Base-by-base conservation (phyloP, 2,113 vertebrate genomes). In the Grallaria varia region DNA sequence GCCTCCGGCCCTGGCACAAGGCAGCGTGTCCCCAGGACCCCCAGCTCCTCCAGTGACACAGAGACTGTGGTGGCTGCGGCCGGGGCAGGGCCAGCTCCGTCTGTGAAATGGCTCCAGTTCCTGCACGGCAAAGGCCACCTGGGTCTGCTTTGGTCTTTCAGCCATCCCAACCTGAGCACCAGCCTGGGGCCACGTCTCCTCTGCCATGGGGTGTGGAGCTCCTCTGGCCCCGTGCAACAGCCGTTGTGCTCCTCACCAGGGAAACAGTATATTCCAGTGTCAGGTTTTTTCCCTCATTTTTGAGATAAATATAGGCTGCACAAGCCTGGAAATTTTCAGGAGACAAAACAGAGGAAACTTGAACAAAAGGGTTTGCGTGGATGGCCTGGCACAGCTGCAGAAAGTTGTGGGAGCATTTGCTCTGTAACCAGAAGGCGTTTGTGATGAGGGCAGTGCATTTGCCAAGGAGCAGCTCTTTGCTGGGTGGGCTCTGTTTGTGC, bases 171-270 rank as follows among this genome's bases (percentile, higher is more conserved):
- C 20, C 2, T 0, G 27, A 33, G 50, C 67, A 39, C 16, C 72
- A 53, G 6, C 49, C 37, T 0, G 0, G 55, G 47, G 39, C 59
- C 4, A 1, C 0, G 2, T 6, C 42, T 39, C 31, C 31, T 45
- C 49, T 3, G 7, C n/a, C 3, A 1, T 0, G 2, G 9, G 3
- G 64, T 45, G 76, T 50, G 53, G 14, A 74, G 33, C 3, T 66
- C 44, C 60, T 45, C 60, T 1, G 8, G 49, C 49, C 44, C 44
- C 0, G 1, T 7, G 24, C 30, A 15, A 1, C 13, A 7, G 27
- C 73, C 10, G 22, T 0, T 1, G 1, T 35, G 56, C 0, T 49
- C 60, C 60, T 69, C 31, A n/a, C 2, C 0, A 3, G 5, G 23
- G 4, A 14, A 35, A 19, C 1, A 8, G 15, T 37, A 12, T 27